Evolutionary conservation across 2,797 vertebrate genomes (phyloP).

Genomic region (Allobates femoralis): DNA sequence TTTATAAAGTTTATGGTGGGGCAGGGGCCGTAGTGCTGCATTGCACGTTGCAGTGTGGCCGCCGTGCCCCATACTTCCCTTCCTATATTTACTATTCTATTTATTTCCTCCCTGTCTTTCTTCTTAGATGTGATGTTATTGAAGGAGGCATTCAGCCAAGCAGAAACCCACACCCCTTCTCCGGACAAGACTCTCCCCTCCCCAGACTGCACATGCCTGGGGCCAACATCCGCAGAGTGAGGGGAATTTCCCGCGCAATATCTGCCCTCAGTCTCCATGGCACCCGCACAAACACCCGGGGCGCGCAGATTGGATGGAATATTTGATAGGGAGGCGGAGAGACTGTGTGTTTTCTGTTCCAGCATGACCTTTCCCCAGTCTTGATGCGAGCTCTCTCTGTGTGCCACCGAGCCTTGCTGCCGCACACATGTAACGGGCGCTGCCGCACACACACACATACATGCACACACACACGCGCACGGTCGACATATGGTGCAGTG

Average conservation of each 20-base stretch:
- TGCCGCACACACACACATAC: not conserved
- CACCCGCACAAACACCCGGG: conserved; percentile 58
- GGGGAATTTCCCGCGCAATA: conserved; percentile 62
- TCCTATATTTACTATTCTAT: conserved; percentile 22
- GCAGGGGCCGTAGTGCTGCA: not conserved
- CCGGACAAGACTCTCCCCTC: conserved; percentile 27
- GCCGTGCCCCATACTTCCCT: not conserved
- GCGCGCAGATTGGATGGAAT: conserved; percentile 52
- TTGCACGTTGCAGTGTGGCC: not conserved
- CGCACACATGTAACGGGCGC: not conserved
- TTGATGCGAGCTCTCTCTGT: conserved; percentile 20
- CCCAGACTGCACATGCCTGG: conserved; percentile 27
- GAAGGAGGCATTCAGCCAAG: conserved; percentile 39
- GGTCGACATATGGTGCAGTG: not conserved
- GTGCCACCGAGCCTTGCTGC: not conserved
- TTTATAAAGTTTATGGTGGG: too few species aligned
- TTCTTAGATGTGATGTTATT: conserved; percentile 33
- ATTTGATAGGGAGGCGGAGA: conserved; percentile 55
- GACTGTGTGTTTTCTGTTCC: conserved; percentile 38
- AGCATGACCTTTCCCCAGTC: conserved; percentile 57
- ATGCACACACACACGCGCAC: too few species aligned
- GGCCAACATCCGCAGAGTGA: conserved; percentile 55
- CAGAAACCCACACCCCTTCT: conserved; percentile 39
- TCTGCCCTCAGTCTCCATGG: conserved; percentile 64
- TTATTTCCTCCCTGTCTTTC: conserved; percentile 20